phyloP scores from a whole-genome alignment of 2,888 invertebrate genomes.

The Pilophorus perplexus region DNA sequence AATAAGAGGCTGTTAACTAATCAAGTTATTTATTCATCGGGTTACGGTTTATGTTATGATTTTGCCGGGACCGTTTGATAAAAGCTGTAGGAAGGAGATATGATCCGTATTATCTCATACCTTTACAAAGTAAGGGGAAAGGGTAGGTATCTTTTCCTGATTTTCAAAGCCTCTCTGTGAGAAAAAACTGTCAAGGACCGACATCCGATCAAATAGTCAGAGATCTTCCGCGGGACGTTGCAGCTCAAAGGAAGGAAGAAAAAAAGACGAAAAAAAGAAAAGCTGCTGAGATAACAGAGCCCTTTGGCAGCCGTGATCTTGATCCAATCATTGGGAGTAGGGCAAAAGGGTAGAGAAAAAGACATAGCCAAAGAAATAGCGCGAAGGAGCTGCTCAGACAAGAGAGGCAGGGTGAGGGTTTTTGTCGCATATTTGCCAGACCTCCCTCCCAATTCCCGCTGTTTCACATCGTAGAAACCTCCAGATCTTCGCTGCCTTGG shows the following conservation, averaged over 20 bases:
- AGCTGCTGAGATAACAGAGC: conserved; percentile 7
- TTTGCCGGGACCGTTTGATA: no score
- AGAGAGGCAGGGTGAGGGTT: not conserved
- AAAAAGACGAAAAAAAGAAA: not conserved
- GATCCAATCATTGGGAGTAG: conserved; percentile 30
- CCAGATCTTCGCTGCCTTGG: not conserved
- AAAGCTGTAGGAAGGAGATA: no score
- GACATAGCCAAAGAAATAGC: conserved; percentile 23
- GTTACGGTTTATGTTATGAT: no score
- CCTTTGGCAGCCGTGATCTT: conserved; percentile 38
- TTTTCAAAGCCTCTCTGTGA: conserved; percentile 1
- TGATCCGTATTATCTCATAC: no score
- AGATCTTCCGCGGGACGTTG: conserved; percentile 1
- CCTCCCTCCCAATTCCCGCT: not conserved
- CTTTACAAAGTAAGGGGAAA: not conserved
- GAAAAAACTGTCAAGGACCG: conserved; percentile 12
- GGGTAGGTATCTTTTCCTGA: not conserved
- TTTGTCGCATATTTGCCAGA: not conserved
- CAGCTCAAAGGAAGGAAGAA: conserved; percentile 12
- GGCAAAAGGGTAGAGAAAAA: conserved; percentile 4
- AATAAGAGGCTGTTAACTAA: no score
- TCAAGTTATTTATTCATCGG: no score
- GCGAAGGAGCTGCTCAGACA: conserved; percentile 15
- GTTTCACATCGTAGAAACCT: not conserved
- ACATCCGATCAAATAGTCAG: conserved; percentile 21